A percentile compares a stretch with the other conserved stretches of the same genome.
phyloP scores from a whole-genome alignment of 2,888 invertebrate genomes.

The Cataglyphis cursor region DNA sequence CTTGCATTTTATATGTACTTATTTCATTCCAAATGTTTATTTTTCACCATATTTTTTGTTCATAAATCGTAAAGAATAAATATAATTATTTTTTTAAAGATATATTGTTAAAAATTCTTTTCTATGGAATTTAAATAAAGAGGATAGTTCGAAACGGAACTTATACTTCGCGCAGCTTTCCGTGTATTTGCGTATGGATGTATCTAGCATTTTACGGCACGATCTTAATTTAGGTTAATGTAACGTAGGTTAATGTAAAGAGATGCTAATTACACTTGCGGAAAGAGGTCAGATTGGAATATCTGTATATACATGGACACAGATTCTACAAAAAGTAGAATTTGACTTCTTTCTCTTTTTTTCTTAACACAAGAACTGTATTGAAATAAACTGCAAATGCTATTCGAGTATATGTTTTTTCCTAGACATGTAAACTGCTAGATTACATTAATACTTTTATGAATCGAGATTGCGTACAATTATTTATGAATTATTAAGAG shows the following conservation, averaged over 20 bases:
- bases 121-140: background rate
- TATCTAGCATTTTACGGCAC: slow-evolving; percentile 32
- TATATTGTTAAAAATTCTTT: background rate
- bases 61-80: background rate
- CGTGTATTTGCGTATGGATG: slow-evolving; percentile 8
- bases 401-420: background rate
- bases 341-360: background rate
- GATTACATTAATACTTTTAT: background rate
- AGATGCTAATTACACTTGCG: slow-evolving; percentile 12
- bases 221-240: slow-evolving; percentile 68
- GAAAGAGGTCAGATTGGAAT: slow-evolving; percentile 22
- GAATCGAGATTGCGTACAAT: background rate
- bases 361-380: slow-evolving; percentile 12
- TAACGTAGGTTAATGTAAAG: slow-evolving; percentile 70
- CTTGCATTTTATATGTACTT: background rate
- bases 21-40: background rate
- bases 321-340: slow-evolving; percentile 4
- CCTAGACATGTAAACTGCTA: background rate
- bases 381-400: background rate
- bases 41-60: background rate
- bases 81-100: background rate
- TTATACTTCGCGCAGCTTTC: background rate
- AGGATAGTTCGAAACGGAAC: background rate
- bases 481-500: background rate
- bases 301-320: slow-evolving; percentile 1